phyloP scores from a whole-genome alignment of 2,888 invertebrate species.

The Mythimna albipuncta region DNA sequence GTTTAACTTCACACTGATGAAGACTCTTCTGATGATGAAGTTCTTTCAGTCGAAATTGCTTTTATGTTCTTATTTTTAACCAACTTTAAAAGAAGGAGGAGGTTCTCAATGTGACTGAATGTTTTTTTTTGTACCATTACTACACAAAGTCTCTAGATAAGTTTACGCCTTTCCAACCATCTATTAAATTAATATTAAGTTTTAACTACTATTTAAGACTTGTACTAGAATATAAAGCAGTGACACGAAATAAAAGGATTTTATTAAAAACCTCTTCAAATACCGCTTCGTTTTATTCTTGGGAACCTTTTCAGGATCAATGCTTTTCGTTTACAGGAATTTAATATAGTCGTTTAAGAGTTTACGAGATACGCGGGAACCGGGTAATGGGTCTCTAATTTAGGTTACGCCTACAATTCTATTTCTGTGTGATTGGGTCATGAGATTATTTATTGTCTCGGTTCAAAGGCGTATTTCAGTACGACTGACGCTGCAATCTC shows the following conservation, averaged over 20 bases:
- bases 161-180: conserved; percentile 21
- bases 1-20: too few relatives aligned
- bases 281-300: conserved; percentile 54
- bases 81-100: too few relatives aligned
- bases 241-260: conserved; percentile 58
- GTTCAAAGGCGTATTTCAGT: neutral
- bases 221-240: conserved; percentile 54
- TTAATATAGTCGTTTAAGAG: conserved; percentile 22
- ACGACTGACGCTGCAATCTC: neutral
- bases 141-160: conserved; percentile 13
- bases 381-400: neutral
- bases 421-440: neutral
- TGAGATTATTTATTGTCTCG: neutral
- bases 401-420: neutral
- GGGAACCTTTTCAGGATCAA: conserved; percentile 23
- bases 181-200: conserved; percentile 44
- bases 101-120: too few relatives aligned
- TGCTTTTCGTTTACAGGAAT: conserved; percentile 18
- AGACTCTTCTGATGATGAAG: too few relatives aligned
- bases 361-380: conserved; percentile 5
- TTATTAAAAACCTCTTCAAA: conserved; percentile 63
- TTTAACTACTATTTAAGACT: conserved; percentile 55
- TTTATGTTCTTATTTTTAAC: neutral
- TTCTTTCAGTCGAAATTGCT: neutral
- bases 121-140: neutral